These are phyloP conservation scores for Cassiopea xamachana DNA, from an alignment of 30 jellyfish, hydroid and myxozoan species.

Conservation along the genomic window DNA sequence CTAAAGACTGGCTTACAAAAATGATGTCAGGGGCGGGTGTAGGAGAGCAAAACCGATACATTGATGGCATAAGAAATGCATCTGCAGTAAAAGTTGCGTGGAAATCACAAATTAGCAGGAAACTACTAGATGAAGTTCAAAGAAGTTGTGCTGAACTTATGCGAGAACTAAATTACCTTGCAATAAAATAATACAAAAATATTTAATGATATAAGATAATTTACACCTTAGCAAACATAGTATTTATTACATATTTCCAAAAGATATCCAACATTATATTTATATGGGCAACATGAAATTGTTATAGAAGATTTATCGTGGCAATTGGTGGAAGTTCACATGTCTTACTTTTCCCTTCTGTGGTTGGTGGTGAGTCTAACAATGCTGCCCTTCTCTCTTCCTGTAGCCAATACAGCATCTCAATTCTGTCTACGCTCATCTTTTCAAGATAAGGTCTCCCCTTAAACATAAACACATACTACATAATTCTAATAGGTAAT, in stretches of 20 bases:
- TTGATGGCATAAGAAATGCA: slow-evolving; percentile 61
- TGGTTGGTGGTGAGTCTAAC: background rate
- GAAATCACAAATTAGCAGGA: slow-evolving; percentile 9
- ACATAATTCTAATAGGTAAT: background rate
- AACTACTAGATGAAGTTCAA: slow-evolving; percentile 7
- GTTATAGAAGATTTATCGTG: slow-evolving; percentile 28
- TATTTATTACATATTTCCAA: background rate
- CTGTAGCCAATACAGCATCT: slow-evolving; percentile 94
- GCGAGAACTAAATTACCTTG: slow-evolving; percentile 13
- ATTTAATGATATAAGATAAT: background rate
- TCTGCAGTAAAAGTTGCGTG: slow-evolving; percentile 15
- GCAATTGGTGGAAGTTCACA: slow-evolving; percentile 70
- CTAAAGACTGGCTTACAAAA: slow-evolving; percentile 27
- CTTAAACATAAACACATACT: slow-evolving; percentile 22
- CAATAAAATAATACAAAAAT: background rate
- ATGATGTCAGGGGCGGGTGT: background rate
- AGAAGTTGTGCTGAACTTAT: slow-evolving; percentile 16
- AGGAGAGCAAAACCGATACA: slow-evolving; percentile 44
- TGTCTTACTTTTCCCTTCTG: slow-evolving; percentile 30
- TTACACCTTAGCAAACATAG: background rate
- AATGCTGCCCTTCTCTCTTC: slow-evolving; percentile 77
- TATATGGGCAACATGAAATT: too few relatives aligned
- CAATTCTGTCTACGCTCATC: slow-evolving; percentile 73
- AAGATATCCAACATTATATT: background rate
- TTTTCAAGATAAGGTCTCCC: slow-evolving; percentile 86